Base-by-base conservation (phyloP, 2,888 invertebrate genomes). In the Apamea anceps region DNA sequence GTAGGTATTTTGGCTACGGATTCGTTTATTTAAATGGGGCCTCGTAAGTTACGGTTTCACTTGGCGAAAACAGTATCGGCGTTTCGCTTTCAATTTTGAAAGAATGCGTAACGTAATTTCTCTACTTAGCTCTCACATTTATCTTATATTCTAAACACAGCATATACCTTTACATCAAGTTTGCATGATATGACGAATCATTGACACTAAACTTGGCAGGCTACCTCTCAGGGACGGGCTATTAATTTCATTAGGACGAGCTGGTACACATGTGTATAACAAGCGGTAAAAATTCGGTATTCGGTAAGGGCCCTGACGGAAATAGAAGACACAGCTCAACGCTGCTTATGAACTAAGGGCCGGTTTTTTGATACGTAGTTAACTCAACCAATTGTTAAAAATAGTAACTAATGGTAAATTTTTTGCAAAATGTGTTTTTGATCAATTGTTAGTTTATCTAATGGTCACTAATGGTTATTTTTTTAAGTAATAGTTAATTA, bases 61-160 rank as follows among this genome's bases (percentile, higher is more conserved):
- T 77, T 70, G 42, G 42, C 32, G 2, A 28, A 32, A 37, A 67
- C 0, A 32, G 28, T 62, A 37, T 0, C 28, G 32, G 25, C 54
- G 32, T 72, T 76, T 76, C 8, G 48, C 32, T 81, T 71, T 75
- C n/a, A 42, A 51, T 62, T 65, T 45, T n/a, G 0, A 57, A 80
- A 37, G 0, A 37, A 25, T 62, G 15, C 7, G 62, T 62, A 15
- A 62, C 0, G 62, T 6, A 62, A 62, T 15, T n/a, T 60, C 13
- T 28, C 21, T 37, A 70, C n/a, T 54, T 57, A 42, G 42, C 28
- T 42, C 21, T 54, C 0, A 12, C n/a, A 51, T 13, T 25, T 57
- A 12, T 37, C n/a, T 3, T 57, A 54, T 5, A 37, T 18, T 15
- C 12, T 48, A 28, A 54, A 10, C 15, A 62, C 28, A 1, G 28